These are phyloP conservation scores for Drosophila busckii DNA, from an alignment of 1,140 invertebrate genomes.

Conservation along the genomic window DNA sequence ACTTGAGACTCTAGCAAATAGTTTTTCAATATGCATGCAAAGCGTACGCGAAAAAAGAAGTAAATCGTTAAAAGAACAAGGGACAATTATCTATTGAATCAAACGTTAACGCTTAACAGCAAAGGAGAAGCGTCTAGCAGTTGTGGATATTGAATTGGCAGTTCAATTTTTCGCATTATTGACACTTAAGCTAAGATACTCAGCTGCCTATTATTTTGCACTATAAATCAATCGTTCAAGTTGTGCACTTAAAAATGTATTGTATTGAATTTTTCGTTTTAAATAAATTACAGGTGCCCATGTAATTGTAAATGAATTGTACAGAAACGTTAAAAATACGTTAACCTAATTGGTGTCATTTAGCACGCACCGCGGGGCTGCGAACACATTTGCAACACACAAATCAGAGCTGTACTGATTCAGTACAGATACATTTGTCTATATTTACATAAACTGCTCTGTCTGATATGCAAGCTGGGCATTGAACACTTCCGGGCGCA, in stretches of 20 bases:
- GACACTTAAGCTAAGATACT: conserved; percentile 63
- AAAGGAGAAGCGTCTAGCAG: conserved; percentile 26
- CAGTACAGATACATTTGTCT: conserved; percentile 17
- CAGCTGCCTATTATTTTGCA: conserved; percentile 62
- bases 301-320: not conserved
- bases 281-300: not conserved
- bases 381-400: conserved; percentile 25
- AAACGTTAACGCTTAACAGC: too few species aligned
- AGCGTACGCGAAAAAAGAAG: conserved; percentile 42
- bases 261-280: not conserved
- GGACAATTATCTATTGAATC: too few species aligned
- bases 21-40: conserved; percentile 64
- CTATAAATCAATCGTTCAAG: conserved; percentile 57
- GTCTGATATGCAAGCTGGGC: conserved; percentile 27
- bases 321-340: conserved; percentile 12
- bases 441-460: conserved; percentile 8
- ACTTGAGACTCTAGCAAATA: conserved; percentile 73
- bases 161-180: conserved; percentile 77
- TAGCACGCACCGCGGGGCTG: conserved; percentile 47
- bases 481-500: conserved; percentile 61
- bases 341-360: conserved; percentile 63
- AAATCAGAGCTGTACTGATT: conserved; percentile 36
- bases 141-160: conserved; percentile 69
- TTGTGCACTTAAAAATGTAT: not conserved
- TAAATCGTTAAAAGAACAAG: conserved; percentile 28